Conservation (phyloP, 2,113 vertebrate species). For the Cichladusa arquata region DNA sequence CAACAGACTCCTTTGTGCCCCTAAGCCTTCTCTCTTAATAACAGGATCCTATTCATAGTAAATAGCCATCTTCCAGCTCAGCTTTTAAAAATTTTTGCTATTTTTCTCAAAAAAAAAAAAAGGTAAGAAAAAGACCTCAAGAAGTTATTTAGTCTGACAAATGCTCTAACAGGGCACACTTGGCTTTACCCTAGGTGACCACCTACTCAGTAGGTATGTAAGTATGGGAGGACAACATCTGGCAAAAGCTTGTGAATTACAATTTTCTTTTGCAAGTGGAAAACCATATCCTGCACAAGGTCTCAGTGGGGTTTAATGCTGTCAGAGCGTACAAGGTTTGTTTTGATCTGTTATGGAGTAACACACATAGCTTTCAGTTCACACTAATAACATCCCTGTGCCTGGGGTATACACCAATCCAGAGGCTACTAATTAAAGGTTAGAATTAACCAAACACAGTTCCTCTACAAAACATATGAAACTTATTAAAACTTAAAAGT, state of each 20-base stretch:
- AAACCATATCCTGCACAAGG: slow-evolving; percentile 76
- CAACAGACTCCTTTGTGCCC: neutral
- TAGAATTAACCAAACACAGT: slow-evolving; percentile 77
- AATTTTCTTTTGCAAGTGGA: slow-evolving; percentile 81
- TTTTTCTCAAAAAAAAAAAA: neutral
- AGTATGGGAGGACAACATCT: slow-evolving; percentile 71
- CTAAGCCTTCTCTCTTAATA: neutral
- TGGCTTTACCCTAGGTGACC: slow-evolving; percentile 64
- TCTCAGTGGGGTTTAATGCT: slow-evolving; percentile 75
- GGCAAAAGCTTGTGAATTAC: slow-evolving; percentile 76
- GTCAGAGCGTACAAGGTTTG: slow-evolving; percentile 75
- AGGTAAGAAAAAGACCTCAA: neutral
- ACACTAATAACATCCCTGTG: slow-evolving; percentile 73
- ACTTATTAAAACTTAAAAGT: slow-evolving; percentile 79
- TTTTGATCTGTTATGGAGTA: slow-evolving; percentile 78
- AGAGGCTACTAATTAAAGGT: slow-evolving; percentile 78
- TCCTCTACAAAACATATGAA: slow-evolving; percentile 73
- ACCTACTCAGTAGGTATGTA: slow-evolving; percentile 67
- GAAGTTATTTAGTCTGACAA: slow-evolving; percentile 17
- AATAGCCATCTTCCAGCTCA: neutral
- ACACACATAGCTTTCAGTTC: slow-evolving; percentile 75
- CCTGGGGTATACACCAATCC: slow-evolving; percentile 71
- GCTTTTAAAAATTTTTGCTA: neutral
- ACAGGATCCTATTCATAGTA: neutral
- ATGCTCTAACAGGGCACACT: neutral